Evolutionary conservation across 2,888 invertebrate genomes (phyloP).

Genomic region (Macaria notata): DNA sequence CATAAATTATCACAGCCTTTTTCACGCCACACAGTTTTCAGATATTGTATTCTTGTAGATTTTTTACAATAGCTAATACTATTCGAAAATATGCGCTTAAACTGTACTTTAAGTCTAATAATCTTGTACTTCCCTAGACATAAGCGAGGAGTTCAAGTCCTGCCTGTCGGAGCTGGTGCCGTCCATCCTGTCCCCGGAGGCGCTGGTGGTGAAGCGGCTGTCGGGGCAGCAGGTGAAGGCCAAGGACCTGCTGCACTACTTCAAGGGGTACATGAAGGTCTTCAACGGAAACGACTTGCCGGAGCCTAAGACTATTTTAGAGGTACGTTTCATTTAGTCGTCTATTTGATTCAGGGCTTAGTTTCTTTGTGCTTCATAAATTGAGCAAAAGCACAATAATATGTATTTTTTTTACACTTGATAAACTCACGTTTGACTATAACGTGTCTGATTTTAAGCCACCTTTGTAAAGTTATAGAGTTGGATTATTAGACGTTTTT

Average conservation of each 20-base stretch:
- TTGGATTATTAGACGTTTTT: no score
- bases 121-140: conserved; percentile 87
- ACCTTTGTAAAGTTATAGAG: no score
- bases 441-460: no score
- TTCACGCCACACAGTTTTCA: no score
- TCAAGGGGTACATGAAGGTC: conserved; percentile 97
- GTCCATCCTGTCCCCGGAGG: conserved; percentile 91
- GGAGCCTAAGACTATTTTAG: conserved; percentile 98
- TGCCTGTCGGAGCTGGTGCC: conserved; percentile 92
- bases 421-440: no score
- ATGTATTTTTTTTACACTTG: no score
- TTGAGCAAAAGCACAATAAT: no score
- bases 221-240: conserved; percentile 96
- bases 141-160: conserved; percentile 94
- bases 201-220: conserved; percentile 96
- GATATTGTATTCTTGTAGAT: no score
- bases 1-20: no score
- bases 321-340: conserved; percentile 81
- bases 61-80: no score
- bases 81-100: no score
- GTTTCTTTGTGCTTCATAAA: not conserved
- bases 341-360: not conserved
- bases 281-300: conserved; percentile 98
- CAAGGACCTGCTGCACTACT: conserved; percentile 96
- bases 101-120: no score